These are phyloP conservation scores for Diabrotica virgifera DNA, from an alignment of 1,140 invertebrate species.

Conservation along the genomic window DNA sequence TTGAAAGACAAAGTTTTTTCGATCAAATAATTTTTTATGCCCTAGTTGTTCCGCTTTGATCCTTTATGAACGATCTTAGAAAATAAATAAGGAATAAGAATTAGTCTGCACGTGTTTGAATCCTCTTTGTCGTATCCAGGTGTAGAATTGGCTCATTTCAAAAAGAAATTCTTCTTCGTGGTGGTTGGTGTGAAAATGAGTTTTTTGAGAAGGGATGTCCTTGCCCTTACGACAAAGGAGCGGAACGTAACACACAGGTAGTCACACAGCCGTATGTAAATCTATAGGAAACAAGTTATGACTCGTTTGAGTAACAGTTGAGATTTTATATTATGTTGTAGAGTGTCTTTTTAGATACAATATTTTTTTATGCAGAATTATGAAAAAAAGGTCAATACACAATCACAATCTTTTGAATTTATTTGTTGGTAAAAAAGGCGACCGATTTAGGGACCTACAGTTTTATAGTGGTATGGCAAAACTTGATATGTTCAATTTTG, in stretches of 20 bases:
- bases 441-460: too few species aligned
- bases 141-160: not conserved
- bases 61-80: not conserved
- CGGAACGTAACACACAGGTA: not conserved
- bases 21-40: not conserved
- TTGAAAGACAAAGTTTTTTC: not conserved
- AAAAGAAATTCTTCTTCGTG: not conserved
- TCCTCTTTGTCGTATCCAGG: not conserved
- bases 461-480: too few species aligned
- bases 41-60: not conserved
- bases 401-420: too few species aligned
- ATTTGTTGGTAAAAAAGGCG: too few species aligned
- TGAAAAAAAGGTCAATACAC: too few species aligned
- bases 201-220: not conserved
- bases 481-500: too few species aligned
- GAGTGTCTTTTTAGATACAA: too few species aligned
- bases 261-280: not conserved
- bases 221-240: not conserved
- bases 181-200: constrained; percentile 2
- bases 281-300: not conserved
- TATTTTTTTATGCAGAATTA: too few species aligned
- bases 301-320: too few species aligned
- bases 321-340: too few species aligned
- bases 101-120: constrained; percentile 2
- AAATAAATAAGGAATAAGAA: constrained; percentile 3